Conservation (phyloP, 2,797 vertebrate species). For the Syndactyla subalaris region DNA sequence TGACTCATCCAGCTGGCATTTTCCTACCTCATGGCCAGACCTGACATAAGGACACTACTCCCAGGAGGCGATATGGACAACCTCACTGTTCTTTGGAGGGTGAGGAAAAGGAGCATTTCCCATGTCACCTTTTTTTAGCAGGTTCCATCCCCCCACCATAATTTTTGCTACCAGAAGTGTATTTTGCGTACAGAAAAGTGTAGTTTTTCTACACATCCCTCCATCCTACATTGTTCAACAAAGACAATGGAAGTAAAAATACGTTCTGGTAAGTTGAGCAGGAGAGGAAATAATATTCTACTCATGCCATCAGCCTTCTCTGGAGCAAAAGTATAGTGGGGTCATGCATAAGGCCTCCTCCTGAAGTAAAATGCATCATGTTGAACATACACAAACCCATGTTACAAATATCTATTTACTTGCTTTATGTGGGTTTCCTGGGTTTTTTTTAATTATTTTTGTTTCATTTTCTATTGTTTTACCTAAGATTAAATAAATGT, state of each 20-base stretch:
- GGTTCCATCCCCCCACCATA: accelerated
- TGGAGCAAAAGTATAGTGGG: background rate
- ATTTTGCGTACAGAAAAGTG: background rate
- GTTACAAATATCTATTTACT: background rate
- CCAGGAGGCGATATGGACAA: background rate
- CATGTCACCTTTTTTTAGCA: background rate
- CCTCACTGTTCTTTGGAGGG: background rate
- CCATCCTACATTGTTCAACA: background rate
- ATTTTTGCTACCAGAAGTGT: background rate
- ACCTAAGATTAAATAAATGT: background rate
- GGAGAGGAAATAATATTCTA: background rate
- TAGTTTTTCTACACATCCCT: background rate
- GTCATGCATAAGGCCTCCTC: background rate
- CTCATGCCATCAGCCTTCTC: background rate
- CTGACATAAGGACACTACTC: background rate
- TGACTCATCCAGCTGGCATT: background rate
- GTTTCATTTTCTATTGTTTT: background rate
- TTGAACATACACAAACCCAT: background rate
- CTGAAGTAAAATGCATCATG: background rate
- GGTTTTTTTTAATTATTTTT: background rate
- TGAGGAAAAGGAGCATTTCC: background rate
- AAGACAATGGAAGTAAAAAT: background rate
- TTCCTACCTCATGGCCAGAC: background rate
- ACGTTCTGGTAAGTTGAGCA: background rate
- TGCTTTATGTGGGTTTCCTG: background rate